These are phyloP conservation scores for Rhineura floridana DNA, from an alignment of 2,113 vertebrate species.

Conservation along the genomic window DNA sequence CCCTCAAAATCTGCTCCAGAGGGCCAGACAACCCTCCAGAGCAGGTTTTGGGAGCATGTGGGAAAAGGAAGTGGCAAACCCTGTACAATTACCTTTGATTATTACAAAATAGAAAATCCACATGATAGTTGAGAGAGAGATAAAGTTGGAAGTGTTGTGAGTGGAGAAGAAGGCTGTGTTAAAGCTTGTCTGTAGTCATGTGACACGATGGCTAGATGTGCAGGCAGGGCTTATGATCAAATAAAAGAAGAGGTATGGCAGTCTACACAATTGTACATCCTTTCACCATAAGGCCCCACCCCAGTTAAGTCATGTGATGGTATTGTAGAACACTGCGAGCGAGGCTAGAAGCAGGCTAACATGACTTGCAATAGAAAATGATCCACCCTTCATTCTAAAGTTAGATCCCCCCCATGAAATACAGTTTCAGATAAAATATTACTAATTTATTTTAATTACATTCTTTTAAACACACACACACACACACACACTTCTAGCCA, in stretches of 20 bases:
- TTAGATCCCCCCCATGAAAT: not conserved
- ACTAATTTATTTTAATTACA: no score
- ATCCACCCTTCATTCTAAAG: not conserved
- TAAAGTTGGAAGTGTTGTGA: not conserved
- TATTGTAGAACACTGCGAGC: not conserved
- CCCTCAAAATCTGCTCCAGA: no score
- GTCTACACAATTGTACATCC: not conserved
- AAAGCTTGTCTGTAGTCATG: not conserved
- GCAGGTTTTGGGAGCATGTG: no score
- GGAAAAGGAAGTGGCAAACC: not conserved
- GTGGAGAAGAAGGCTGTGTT: not conserved
- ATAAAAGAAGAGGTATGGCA: not conserved
- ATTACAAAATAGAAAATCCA: not conserved
- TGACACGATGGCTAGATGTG: not conserved
- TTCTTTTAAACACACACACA: no score
- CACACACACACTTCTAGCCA: not conserved
- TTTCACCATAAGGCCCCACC: not conserved
- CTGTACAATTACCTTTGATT: slow-evolving; percentile 35
- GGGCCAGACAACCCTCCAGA: no score
- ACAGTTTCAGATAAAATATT: no score
- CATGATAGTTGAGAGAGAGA: not conserved
- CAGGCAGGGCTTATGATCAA: not conserved
- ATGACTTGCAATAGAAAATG: not conserved
- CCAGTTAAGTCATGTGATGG: not conserved
- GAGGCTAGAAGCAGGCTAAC: not conserved